Conservation (phyloP, 2,113 vertebrate species). For the Otocyon megalotis region DNA sequence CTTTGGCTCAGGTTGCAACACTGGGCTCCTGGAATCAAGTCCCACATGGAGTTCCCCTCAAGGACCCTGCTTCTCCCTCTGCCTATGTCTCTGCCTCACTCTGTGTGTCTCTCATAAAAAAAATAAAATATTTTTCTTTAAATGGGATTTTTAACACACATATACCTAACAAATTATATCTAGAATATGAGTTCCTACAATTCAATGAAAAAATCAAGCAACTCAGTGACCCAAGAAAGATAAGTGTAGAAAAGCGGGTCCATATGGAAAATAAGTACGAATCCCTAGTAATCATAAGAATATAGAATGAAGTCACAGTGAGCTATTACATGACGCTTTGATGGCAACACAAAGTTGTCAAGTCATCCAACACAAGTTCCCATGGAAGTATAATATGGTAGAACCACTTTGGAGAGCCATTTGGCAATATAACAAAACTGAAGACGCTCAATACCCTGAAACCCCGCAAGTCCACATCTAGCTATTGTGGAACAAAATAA, state of each 20-base stretch:
- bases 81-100: not conserved
- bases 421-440: not conserved
- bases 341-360: not conserved
- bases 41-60: too few relatives aligned
- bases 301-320: not conserved
- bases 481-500: not conserved
- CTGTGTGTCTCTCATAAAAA: not conserved
- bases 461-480: not conserved
- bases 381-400: not conserved
- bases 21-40: too few relatives aligned
- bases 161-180: not conserved
- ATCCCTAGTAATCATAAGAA: not conserved
- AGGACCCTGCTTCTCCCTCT: not conserved
- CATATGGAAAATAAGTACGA: not conserved
- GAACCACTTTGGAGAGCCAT: not conserved
- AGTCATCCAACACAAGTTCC: not conserved
- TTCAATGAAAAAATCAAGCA: not conserved
- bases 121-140: not conserved
- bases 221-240: not conserved
- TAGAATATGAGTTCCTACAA: conserved; percentile 13
- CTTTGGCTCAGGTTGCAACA: too few relatives aligned
- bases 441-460: not conserved
- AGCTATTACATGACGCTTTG: not conserved
- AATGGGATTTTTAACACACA: not conserved
- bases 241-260: not conserved